Base-by-base conservation (phyloP, 2,797 vertebrate genomes). In the Brachyrhaphis roseni region DNA sequence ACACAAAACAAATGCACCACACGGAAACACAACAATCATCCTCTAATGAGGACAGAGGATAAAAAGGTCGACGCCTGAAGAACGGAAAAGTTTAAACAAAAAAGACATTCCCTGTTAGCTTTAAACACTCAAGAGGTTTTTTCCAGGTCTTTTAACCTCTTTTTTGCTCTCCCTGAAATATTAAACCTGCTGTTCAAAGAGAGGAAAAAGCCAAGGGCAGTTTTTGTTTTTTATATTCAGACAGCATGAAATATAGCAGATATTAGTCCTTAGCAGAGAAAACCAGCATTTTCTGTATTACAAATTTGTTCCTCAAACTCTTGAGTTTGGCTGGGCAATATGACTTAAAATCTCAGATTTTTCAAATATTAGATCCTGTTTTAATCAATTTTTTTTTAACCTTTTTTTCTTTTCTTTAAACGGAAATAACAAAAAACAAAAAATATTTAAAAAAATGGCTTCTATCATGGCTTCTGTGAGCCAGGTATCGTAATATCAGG, bases 191-290 rank as follows among this genome's bases (percentile, higher is more conserved):
- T 15, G 75, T 57, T 66, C 55, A 23, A 12, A 16, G 78, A 39
- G 47, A 71, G 71, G 74, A 78, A 53, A 57, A 72, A 0, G 68
- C 87, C 82, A 20, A 72, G 72, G 78, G 86, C 80, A 86, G 36
- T 77, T 83, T 55, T 78, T 82, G 82, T 88, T 87, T 64, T 89
- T 88, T 74, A 86, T 64, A 87, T 81, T 86, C 83, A 87, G 82
- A 87, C 78, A 84, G 86, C 86, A 78, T 87, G 82, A 89, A 87
- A 87, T 78, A 89, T 82, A 77, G 74, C 77, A 51, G 66, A 82
- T 84, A 88, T 81, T 80, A 78, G 84, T 79, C 79, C 84, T n/a
- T n/a, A 84, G 82, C 78, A 83, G 85, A 90, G 78, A 87, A 82
- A 83, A 80, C 6, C 59, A 77, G 82, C 79, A 59, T 75, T 84